Evolutionary conservation across 1,140 invertebrate genomes (phyloP).

Genomic region (Achatina immaculata): DNA sequence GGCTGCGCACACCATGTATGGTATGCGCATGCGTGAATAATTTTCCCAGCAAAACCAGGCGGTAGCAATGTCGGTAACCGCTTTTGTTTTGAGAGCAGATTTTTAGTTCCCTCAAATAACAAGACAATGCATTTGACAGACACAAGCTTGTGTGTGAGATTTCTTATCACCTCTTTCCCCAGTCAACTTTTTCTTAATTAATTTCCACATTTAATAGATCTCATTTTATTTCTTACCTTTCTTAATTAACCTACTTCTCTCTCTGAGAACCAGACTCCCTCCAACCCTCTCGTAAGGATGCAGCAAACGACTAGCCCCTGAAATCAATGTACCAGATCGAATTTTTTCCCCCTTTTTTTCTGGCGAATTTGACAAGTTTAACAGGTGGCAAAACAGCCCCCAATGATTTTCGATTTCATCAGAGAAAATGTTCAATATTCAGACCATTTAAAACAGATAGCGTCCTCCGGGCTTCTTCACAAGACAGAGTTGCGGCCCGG

Average conservation of each 20-base stretch:
- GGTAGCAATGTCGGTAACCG: slow-evolving; percentile 42
- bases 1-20: slow-evolving; percentile 60
- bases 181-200: slow-evolving; percentile 6
- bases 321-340: slow-evolving; percentile 39
- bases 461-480: slow-evolving; percentile 20
- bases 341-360: no score
- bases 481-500: slow-evolving; percentile 2
- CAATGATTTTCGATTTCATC: slow-evolving; percentile 53
- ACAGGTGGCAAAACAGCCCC: slow-evolving; percentile 49
- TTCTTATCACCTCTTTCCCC: neutral
- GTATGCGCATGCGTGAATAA: slow-evolving; percentile 65
- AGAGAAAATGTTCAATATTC: slow-evolving; percentile 48
- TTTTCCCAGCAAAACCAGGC: slow-evolving; percentile 53
- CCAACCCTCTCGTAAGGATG: neutral
- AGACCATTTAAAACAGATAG: slow-evolving; percentile 42
- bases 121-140: slow-evolving; percentile 28
- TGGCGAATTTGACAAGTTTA: slow-evolving; percentile 46
- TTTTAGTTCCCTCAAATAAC: slow-evolving; percentile 39
- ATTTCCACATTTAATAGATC: neutral
- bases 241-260: neutral
- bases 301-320: slow-evolving; percentile 32
- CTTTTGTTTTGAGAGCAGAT: slow-evolving; percentile 43
- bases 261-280: neutral
- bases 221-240: slow-evolving; percentile 5
- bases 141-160: slow-evolving; percentile 9